Evolutionary conservation across 23 tunicate species (phyloP), one percentile per base, ranked within the genome.

Genomic region (Botrylloides violaceus): DNA sequence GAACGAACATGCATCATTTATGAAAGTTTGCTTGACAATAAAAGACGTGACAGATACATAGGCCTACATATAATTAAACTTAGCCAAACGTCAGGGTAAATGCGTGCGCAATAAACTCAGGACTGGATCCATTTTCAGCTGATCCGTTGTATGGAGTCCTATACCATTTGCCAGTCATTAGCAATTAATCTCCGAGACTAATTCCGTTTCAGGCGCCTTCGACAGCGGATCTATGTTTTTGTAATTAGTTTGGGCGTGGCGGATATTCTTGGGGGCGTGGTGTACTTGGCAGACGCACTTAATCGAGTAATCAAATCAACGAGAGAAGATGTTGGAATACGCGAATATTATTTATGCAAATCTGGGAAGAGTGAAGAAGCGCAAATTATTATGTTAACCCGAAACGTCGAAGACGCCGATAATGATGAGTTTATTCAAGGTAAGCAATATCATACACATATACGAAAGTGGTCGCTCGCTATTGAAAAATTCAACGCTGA

Each of bases 151-250:
- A 18, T 21, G 18, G 26, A 21, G 0, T 26, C 66, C 15, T 26
- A 21, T n/a, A 61, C 0, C 25, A 61, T 25, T 0, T 21, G 28
- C 27, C 29, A 21, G 66, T 61, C 29, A n/a, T n/a, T n/a, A n/a
- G n/a, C n/a, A n/a, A n/a, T n/a, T n/a, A n/a, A n/a, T n/a, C n/a
- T n/a, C n/a, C n/a, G n/a, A n/a, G 55, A 47, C 12, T 63, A 3
- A 19, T 63, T 28, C 32, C 29, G 33, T 63, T 15, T 15, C 59
- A 87, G 95, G 34, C 85, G 95, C 36, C 62, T 87, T 34, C 95
- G 95, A 15, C 95, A 87, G 71, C 77, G 95, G n/a, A 80, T 87
- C 81, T 87, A 76, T 53, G 60, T 87, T 47, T 87, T 87, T 56
- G 84, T 87, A 29, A 76, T 87, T 31, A 87, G 84, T 37, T 59